These are phyloP conservation scores for Boloria selene DNA, from an alignment of 2,888 invertebrate species.

Conservation along the genomic window DNA sequence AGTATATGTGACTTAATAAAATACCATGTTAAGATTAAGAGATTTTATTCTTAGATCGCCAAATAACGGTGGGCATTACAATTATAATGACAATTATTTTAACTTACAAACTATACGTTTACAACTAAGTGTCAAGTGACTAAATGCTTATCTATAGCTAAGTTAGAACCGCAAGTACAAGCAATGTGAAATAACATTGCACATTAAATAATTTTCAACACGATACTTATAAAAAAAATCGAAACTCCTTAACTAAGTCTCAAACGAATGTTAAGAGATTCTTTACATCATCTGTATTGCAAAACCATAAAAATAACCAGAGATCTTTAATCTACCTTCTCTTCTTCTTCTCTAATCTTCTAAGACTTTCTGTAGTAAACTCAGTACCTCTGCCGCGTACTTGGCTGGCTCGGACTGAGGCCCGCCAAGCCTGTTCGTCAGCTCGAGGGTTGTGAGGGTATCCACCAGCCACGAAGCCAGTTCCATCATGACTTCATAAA, in stretches of 20 bases:
- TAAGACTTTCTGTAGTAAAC: conserved; percentile 72
- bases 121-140: conserved; percentile 13
- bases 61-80: conserved; percentile 33
- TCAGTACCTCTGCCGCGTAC: conserved; percentile 84
- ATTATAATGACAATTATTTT: conserved; percentile 7
- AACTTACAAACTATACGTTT: conserved; percentile 5
- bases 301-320: too few relatives aligned
- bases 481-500: conserved; percentile 84
- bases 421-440: conserved; percentile 80
- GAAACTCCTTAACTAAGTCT: too few relatives aligned
- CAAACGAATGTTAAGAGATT: too few relatives aligned
- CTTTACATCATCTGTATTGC: too few relatives aligned
- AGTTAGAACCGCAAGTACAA: conserved; percentile 7
- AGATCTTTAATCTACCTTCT: too few relatives aligned
- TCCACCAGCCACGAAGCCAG: conserved; percentile 86
- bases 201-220: too few relatives aligned
- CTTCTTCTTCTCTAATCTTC: conserved; percentile 18
- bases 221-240: too few relatives aligned
- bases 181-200: not conserved
- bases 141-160: conserved; percentile 27
- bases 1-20: conserved; percentile 25
- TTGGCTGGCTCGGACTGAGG: conserved; percentile 84
- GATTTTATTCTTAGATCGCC: conserved; percentile 32
- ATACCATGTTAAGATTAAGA: conserved; percentile 21
- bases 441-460: conserved; percentile 74